Base-by-base conservation (phyloP, 2,113 vertebrate species). In the Falcunculus frontatus region DNA sequence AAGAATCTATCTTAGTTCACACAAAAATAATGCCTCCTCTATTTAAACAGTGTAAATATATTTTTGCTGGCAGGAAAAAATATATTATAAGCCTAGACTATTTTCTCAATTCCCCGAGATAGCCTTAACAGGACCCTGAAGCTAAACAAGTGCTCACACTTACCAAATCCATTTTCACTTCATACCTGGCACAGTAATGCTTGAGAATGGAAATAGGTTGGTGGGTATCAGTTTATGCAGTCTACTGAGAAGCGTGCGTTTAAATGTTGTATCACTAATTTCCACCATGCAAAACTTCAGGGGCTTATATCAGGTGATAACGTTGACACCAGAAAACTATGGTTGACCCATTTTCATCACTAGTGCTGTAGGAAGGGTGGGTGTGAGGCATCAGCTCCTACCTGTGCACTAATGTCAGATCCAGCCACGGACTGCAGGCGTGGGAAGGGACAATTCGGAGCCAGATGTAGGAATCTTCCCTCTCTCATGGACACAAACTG, bases 301-400 rank as follows among this genome's bases (percentile, higher is more conserved):
- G 20, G 22, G 3, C 6, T 68, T 68, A 7, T 35, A 39, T 55
- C 13, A 46, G 62, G 16, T 22, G 33, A 70, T 57, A 50, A 32
- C 1, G 0, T 3, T 42, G 35, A 7, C 25, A 30, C 22, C 2
- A 59, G 32, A 56, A 56, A 15, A 7, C 2, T 3, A 0, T 17
- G 14, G 47, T 7, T 22, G 41, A 30, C 56, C 39, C 18, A 0
- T 25, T 11, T 10, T 8, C 27, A 26, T 6, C 33, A 4, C 35
- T 52, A n/a, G n/a, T 27, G 39, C 13, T 11, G 7, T 3, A 33
- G 16, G 47, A 39, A n/a, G 6, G 49, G 14, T 25, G 37, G 13
- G 22, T 4, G 3, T 15, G 62, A 47, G 16, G 23, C 44, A 23
- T 12, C 30, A 42, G 33, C 44, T 85, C n/a, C 63, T 63, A 19